Percentiles rank a stretch among this genome's conserved stretches.
Evolutionary conservation across 2,888 invertebrate species (phyloP).

Genomic region (Latheticus oryzae): DNA sequence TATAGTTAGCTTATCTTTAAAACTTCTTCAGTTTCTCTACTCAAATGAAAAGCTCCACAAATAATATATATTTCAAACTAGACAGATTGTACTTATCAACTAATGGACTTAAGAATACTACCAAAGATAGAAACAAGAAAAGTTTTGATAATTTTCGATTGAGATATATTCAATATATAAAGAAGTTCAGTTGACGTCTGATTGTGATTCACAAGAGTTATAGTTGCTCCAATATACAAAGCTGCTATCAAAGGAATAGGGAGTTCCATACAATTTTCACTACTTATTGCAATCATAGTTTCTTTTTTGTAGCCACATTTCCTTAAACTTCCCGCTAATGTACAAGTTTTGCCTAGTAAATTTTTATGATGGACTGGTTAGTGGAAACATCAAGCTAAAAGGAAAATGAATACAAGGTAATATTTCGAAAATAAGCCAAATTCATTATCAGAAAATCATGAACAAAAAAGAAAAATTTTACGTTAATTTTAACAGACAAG

Average conservation of each 20-base stretch:
- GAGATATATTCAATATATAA: too few relatives aligned
- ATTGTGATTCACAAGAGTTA: constrained; percentile 52
- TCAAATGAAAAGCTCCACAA: constrained; percentile 85
- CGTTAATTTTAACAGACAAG: too few relatives aligned
- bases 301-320: constrained; percentile 45
- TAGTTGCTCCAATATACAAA: constrained; percentile 50
- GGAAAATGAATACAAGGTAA: too few relatives aligned
- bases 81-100: constrained; percentile 82
- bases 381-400: constrained; percentile 54
- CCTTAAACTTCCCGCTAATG: constrained; percentile 50
- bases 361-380: constrained; percentile 45
- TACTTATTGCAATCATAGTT: constrained; percentile 52
- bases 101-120: too few relatives aligned
- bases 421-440: too few relatives aligned
- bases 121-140: too few relatives aligned
- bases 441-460: too few relatives aligned
- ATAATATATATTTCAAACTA: constrained; percentile 74
- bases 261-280: constrained; percentile 54
- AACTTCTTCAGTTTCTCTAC: constrained; percentile 74
- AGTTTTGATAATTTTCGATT: too few relatives aligned
- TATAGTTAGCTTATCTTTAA: constrained; percentile 65
- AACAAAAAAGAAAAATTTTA: too few relatives aligned
- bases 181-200: constrained; percentile 53
- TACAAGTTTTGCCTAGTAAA: constrained; percentile 48
- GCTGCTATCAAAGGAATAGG: constrained; percentile 53